phyloP scores from a whole-genome alignment of 2,888 invertebrate species.

The Itoplectis maculator region DNA sequence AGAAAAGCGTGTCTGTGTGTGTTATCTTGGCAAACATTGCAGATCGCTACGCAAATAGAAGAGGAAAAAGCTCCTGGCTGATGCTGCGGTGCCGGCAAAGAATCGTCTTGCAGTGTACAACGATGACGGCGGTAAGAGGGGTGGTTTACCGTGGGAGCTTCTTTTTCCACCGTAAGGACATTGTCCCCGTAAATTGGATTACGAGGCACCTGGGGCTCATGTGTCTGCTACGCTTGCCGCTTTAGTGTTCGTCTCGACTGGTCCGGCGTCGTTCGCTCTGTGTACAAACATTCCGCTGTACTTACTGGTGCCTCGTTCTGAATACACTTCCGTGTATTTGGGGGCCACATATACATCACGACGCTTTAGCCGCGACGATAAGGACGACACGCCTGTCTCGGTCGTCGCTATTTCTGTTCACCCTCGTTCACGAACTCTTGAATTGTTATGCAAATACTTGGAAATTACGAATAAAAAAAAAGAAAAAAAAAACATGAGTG shows the following conservation, averaged over 20 bases:
- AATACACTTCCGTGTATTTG: not conserved
- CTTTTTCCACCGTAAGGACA: slow-evolving; percentile 40
- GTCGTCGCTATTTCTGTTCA: slow-evolving; percentile 32
- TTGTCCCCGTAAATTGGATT: slow-evolving; percentile 53
- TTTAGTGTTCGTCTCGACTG: slow-evolving; percentile 41
- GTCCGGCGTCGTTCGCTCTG: not conserved
- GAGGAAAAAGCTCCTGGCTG: slow-evolving; percentile 47
- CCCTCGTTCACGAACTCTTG: slow-evolving; percentile 13
- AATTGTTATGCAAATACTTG: slow-evolving; percentile 55
- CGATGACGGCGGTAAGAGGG: slow-evolving; percentile 18
- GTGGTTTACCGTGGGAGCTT: slow-evolving; percentile 39
- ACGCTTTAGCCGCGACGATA: slow-evolving; percentile 5
- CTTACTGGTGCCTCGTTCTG: not conserved
- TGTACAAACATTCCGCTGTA: slow-evolving; percentile 6
- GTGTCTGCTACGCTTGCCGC: slow-evolving; percentile 31
- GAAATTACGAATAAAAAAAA: slow-evolving; percentile 50
- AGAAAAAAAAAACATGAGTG: slow-evolving; percentile 46
- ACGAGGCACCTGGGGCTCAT: slow-evolving; percentile 51
- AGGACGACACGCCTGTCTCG: slow-evolving; percentile 34
- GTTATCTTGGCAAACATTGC: slow-evolving; percentile 62
- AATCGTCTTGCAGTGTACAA: slow-evolving; percentile 44
- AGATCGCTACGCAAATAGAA: slow-evolving; percentile 58
- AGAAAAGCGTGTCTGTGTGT: slow-evolving; percentile 36
- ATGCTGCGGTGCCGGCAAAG: slow-evolving; percentile 40
- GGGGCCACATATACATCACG: not conserved